Evolutionary conservation across 2,113 vertebrate genomes (phyloP).

Genomic region (Rallus limicola): DNA sequence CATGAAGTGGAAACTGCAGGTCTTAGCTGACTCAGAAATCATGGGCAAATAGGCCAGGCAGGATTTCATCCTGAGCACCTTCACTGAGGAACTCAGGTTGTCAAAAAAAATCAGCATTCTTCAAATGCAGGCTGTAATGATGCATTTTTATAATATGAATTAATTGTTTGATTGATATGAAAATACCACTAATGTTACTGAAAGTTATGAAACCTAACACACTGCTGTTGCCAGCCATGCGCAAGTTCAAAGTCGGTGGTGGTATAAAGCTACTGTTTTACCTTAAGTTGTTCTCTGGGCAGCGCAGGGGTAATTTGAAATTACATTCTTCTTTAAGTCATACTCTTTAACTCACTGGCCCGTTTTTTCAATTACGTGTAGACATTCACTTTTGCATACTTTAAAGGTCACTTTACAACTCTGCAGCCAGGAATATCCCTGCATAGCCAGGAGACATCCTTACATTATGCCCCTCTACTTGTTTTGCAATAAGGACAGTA

Average conservation of each 20-base stretch:
- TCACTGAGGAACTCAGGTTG: not conserved
- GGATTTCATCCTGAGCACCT: not conserved
- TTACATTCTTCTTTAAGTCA: not conserved
- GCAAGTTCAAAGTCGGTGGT: not conserved
- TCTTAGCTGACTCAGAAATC: not conserved
- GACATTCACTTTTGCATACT: not conserved
- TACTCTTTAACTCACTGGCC: not conserved
- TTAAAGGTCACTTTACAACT: not conserved
- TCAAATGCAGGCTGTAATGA: not conserved
- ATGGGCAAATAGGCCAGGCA: not conserved
- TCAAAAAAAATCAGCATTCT: not conserved
- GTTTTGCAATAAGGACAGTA: not conserved
- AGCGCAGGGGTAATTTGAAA: not conserved
- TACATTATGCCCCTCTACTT: not conserved
- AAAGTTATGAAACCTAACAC: not conserved
- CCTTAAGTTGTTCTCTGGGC: not conserved
- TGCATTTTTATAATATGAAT: not conserved
- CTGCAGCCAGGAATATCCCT: not conserved
- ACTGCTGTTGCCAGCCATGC: not conserved
- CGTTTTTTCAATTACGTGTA: not conserved
- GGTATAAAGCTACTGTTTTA: not conserved
- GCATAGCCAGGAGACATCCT: not conserved
- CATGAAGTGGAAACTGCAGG: not conserved
- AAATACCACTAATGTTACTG: not conserved
- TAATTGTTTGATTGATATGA: not conserved